Evolutionary conservation across 2,888 invertebrate species (phyloP).

Genomic region (Gymnoscelis rufifasciata): DNA sequence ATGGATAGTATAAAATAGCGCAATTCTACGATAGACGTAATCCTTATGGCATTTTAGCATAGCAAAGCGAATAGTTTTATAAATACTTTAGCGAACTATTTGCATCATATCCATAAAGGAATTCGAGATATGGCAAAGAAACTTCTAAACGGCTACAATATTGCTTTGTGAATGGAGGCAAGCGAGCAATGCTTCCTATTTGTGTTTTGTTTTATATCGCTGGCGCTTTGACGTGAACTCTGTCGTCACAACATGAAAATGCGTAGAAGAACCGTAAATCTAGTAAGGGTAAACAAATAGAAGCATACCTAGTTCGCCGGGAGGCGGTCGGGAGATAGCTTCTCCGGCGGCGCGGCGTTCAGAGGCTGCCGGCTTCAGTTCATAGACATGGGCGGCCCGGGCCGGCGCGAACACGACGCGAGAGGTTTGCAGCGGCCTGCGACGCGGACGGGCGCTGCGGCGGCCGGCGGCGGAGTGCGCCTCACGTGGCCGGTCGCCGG

Average conservation of each 20-base stretch:
- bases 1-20: conserved; percentile 3
- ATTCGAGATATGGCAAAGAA: not conserved
- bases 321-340: conserved; percentile 3
- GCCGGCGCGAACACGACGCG: conserved; percentile 25
- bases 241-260: conserved; percentile 34
- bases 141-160: not conserved
- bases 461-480: conserved; percentile 52
- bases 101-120: not conserved
- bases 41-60: not conserved
- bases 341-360: too few relatives aligned
- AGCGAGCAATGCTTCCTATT: conserved; percentile 1
- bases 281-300: conserved; percentile 42
- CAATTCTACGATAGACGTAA: conserved; percentile 4
- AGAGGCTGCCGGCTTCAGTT: too few relatives aligned
- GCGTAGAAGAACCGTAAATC: conserved; percentile 30
- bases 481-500: conserved; percentile 28
- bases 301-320: conserved; percentile 51
- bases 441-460: conserved; percentile 58
- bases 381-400: too few relatives aligned
- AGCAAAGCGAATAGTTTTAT: not conserved
- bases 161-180: not conserved
- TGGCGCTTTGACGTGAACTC: conserved; percentile 36
- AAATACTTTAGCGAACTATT: too few relatives aligned
- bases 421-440: conserved; percentile 36
- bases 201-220: conserved; percentile 32